These are phyloP conservation scores for Frankliniella intonsa DNA, from an alignment of 2,888 invertebrate species.

Conservation along the genomic window DNA sequence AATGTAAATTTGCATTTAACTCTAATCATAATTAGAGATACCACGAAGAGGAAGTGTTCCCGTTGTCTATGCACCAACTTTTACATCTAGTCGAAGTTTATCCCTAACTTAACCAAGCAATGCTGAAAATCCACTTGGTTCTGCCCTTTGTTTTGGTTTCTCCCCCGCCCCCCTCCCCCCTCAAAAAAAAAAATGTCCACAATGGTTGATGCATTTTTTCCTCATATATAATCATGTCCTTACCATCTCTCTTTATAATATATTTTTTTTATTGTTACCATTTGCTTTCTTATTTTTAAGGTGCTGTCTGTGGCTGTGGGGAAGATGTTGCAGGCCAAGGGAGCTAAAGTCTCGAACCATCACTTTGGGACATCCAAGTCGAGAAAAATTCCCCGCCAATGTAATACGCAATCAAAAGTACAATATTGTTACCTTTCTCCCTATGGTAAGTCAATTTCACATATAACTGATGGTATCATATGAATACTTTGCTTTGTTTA, in stretches of 20 bases:
- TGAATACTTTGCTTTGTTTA: conserved; percentile 3
- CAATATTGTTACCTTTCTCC: conserved; percentile 84
- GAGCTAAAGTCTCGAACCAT: conserved; percentile 74
- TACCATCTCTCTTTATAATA: too few species aligned
- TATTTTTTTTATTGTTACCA: neutral
- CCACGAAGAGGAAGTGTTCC: too few species aligned
- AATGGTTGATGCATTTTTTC: neutral
- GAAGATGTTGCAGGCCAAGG: conserved; percentile 62
- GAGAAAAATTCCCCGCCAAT: conserved; percentile 87
- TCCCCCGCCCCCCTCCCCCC: too few species aligned
- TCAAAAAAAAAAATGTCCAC: too few species aligned
- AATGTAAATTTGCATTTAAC: neutral
- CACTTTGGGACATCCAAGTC: conserved; percentile 67
- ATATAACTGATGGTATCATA: neutral
- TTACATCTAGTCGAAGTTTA: too few species aligned
- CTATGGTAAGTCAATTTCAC: conserved; percentile 51
- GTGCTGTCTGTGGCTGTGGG: conserved; percentile 70
- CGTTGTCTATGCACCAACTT: too few species aligned
- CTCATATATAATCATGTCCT: too few species aligned
- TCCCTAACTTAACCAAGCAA: too few species aligned
- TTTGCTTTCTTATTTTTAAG: conserved; percentile 49
- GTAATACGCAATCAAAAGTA: conserved; percentile 98
- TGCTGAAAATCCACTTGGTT: too few species aligned
- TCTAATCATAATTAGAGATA: too few species aligned
- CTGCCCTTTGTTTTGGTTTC: too few species aligned